Base-by-base conservation (phyloP, 2,113 vertebrate genomes). In the Sebastes schlegelii region DNA sequence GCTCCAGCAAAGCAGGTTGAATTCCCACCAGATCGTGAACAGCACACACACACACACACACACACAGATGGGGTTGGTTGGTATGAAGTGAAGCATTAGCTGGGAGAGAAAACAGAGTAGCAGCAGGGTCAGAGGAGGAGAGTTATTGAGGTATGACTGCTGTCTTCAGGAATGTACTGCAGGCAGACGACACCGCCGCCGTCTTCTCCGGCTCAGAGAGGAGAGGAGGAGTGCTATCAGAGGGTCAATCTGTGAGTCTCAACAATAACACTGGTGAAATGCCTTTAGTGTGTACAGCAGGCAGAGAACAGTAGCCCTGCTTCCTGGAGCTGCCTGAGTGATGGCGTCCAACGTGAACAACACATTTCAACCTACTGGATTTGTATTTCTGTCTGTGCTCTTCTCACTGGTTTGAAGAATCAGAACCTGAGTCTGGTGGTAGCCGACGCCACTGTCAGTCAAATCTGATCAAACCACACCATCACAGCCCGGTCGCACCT, bases 91-190 rank as follows among this genome's bases (percentile, higher is more conserved):
- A 23, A 49, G 63, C 51, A 74, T 49, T 69, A 62, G 80, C 65
- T 17, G 46, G 68, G 78, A 82, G 51, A 57, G 60, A 77, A 71
- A 62, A 64, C 68, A 67, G 60, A 67, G 52, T 16, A 58, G 69
- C 11, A 4, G 75, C 11, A 4, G 75, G 57, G 79, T 86, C 74
- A 86, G 61, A 65, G 62, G 26, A 70, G 68, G 48, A 82, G 74
- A 69, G 58, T 60, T 72, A 77, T 5, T 55, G 84, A 80, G 26
- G 71, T 57, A 89, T 92, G 88, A 93, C 89, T 87, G 61, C 46
- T 79, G 64, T 74, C 62, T 85, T 86, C 79, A 89, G 89, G 91
- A 93, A 94, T 91, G 92, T 58, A 42, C 46, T 77, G 82, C 74
- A 74, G 70, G 49, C 77, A 77, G 76, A 80, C 34, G 9, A 75